phyloP scores from a whole-genome alignment of 2,113 vertebrate species.

The Galbula dea region DNA sequence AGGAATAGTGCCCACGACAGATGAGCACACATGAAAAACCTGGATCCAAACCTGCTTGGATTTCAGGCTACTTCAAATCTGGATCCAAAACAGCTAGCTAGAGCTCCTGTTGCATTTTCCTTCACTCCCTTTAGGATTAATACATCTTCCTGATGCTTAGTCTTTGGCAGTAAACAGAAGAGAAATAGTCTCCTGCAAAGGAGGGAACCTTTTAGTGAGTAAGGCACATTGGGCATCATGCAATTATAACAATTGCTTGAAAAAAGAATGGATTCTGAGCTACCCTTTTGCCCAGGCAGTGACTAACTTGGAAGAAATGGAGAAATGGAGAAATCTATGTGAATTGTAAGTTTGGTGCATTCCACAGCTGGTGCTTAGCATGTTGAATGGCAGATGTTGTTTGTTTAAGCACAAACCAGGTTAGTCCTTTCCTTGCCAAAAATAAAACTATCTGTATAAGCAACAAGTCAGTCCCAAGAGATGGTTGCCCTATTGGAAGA shows the following conservation, averaged over 20 bases:
- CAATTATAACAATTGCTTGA: conserved; percentile 13
- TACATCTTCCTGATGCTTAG: neutral
- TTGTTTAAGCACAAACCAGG: conserved; percentile 7
- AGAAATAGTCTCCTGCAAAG: conserved; percentile 15
- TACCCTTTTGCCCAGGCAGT: neutral
- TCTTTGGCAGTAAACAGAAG: neutral
- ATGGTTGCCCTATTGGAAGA: neutral
- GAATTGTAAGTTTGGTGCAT: neutral
- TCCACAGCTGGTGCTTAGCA: neutral
- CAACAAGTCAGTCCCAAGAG: neutral
- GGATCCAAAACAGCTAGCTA: neutral
- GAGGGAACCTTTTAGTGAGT: conserved; percentile 23
- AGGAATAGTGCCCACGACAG: neutral
- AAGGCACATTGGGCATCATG: conserved; percentile 21
- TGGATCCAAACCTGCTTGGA: neutral
- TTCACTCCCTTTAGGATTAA: neutral
- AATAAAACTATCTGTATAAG: neutral
- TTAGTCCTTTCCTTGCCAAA: neutral
- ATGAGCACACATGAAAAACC: neutral
- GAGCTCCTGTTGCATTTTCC: neutral
- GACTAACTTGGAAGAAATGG: neutral
- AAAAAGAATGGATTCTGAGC: conserved; percentile 22
- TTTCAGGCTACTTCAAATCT: neutral
- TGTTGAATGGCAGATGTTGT: neutral
- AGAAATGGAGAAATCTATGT: conserved; percentile 9